phyloP scores from a whole-genome alignment of 2,888 invertebrate genomes.

The Erebia epiphron region DNA sequence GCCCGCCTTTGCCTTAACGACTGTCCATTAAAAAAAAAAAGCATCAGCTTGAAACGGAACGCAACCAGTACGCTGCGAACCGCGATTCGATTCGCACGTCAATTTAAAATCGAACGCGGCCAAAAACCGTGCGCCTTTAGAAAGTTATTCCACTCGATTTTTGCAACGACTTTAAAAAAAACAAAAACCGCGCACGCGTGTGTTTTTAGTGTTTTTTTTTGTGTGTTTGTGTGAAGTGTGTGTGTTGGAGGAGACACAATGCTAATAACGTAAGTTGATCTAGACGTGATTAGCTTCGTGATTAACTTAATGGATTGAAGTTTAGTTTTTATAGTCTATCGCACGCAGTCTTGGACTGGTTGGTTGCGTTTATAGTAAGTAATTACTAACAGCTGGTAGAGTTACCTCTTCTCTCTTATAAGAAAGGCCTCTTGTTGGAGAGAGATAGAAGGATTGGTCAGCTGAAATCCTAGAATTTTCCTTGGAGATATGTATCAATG shows the following conservation, averaged over 20 bases:
- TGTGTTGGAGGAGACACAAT: slow-evolving; percentile 65
- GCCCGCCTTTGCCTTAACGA: slow-evolving; percentile 33
- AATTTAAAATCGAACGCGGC: slow-evolving; percentile 44
- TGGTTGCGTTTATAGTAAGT: background rate
- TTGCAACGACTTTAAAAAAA: slow-evolving; percentile 37
- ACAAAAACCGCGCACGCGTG: slow-evolving; percentile 47
- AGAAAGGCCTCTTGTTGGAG: background rate
- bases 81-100: slow-evolving; percentile 62
- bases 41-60: slow-evolving; percentile 54
- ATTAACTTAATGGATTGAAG: slow-evolving; percentile 15
- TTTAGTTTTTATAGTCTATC: slow-evolving; percentile 8
- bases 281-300: slow-evolving; percentile 27
- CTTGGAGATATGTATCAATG: background rate
- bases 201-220: slow-evolving; percentile 58
- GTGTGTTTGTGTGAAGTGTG: slow-evolving; percentile 64
- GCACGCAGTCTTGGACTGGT: background rate
- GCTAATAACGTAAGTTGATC: slow-evolving; percentile 77
- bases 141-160: slow-evolving; percentile 58
- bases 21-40: slow-evolving; percentile 49
- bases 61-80: slow-evolving; percentile 60
- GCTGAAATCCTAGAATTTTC: background rate
- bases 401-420: background rate
- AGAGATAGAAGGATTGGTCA: background rate
- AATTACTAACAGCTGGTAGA: background rate
- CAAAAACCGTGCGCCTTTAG: slow-evolving; percentile 59